phyloP scores from a whole-genome alignment of 2,797 vertebrate genomes.

The Pseudomugil tenellus region DNA sequence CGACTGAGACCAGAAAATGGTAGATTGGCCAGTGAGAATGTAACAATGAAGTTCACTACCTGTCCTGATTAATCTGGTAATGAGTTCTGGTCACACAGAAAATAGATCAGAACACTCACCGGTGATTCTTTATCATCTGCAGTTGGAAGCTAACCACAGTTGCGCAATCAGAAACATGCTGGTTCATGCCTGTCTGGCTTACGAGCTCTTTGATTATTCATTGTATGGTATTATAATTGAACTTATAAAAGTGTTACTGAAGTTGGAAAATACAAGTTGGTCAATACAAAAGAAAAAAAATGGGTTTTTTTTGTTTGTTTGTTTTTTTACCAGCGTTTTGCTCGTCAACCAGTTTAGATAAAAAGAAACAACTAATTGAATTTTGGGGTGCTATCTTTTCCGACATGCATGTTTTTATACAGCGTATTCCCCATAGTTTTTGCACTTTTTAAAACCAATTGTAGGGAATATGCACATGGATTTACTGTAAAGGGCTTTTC shows the following conservation, averaged over 20 bases:
- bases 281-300: no score
- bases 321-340: neutral
- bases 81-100: slow-evolving; percentile 2
- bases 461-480: no score
- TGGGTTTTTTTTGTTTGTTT: no score
- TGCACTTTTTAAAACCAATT: no score
- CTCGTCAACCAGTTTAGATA: neutral
- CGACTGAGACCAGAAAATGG: slow-evolving; percentile 31
- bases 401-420: no score
- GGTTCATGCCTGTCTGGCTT: neutral
- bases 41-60: slow-evolving; percentile 4
- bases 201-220: neutral
- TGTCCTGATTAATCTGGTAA: slow-evolving; percentile 8
- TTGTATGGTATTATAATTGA: neutral
- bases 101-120: neutral
- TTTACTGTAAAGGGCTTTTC: no score
- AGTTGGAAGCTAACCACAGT: no score
- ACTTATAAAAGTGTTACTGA: neutral
- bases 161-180: neutral
- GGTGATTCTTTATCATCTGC: neutral
- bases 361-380: neutral
- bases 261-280: neutral
- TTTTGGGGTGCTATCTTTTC: no score
- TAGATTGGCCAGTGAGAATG: slow-evolving; percentile 7
- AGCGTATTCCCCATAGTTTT: no score